Percentiles rank a stretch among this genome's conserved stretches.
phyloP scores from a whole-genome alignment of 1,140 invertebrate species.

The Solenopsis fugax region DNA sequence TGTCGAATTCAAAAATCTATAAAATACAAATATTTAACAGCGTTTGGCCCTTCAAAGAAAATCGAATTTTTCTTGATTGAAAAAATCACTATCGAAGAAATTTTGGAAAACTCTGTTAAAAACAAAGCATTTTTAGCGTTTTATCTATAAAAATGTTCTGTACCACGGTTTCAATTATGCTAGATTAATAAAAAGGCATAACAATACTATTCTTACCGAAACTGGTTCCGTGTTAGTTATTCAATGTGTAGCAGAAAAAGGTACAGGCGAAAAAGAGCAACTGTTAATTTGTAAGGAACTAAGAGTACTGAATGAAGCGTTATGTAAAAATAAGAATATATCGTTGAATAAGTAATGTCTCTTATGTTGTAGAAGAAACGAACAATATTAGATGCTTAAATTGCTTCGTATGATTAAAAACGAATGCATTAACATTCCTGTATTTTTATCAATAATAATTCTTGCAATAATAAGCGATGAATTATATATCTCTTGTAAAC shows the following conservation, averaged over 20 bases:
- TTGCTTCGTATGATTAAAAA: not conserved
- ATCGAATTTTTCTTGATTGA: not conserved
- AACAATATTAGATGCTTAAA: not conserved
- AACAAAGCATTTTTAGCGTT: not conserved
- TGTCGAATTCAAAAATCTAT: not conserved
- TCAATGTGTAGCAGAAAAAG: not conserved
- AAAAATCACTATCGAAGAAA: not conserved
- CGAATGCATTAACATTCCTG: not conserved
- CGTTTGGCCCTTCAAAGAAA: not conserved
- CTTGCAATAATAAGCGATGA: not conserved
- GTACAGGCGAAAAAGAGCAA: not conserved
- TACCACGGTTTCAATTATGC: not conserved
- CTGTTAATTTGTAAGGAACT: not conserved
- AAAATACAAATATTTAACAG: not conserved
- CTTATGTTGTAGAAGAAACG: not conserved
- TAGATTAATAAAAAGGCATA: not conserved
- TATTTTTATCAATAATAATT: not conserved
- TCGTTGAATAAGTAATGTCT: not conserved
- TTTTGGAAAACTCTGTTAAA: not conserved
- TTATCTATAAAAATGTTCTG: not conserved
- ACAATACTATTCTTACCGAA: not conserved
- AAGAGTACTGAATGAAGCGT: not conserved
- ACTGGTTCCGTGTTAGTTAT: not conserved
- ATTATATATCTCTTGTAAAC: constrained; percentile 11
- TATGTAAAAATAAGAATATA: not conserved